These are phyloP conservation scores for Drosophila virilis DNA, from an alignment of 1,140 invertebrate genomes.

Conservation along the genomic window DNA sequence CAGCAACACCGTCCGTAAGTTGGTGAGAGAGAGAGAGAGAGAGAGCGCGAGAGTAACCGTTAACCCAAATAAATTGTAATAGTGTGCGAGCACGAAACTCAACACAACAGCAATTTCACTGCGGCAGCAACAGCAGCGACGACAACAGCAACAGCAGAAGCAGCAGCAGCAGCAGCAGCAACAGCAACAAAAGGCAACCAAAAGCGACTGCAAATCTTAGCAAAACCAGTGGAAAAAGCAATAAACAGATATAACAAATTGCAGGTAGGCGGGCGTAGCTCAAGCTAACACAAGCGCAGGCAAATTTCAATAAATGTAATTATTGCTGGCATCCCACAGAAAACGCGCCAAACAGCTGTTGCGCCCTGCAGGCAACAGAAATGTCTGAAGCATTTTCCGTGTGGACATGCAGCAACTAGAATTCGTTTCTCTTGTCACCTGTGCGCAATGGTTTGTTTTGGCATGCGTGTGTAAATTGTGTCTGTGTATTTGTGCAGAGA, in stretches of 20 bases:
- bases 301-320: constrained; percentile 27
- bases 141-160: constrained; percentile 8
- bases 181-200: constrained; percentile 19
- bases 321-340: constrained; percentile 31
- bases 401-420: constrained; percentile 9
- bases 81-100: constrained; percentile 22
- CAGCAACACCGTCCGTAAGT: constrained; percentile 18
- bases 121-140: constrained; percentile 36
- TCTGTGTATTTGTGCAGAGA: neutral
- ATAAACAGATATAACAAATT: constrained; percentile 15
- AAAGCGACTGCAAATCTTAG: constrained; percentile 12
- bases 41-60: constrained; percentile 11
- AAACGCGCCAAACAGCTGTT: constrained; percentile 66
- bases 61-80: constrained; percentile 35
- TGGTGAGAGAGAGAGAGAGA: constrained; percentile 24
- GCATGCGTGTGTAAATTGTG: neutral
- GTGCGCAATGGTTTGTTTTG: constrained; percentile 23
- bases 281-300: neutral
- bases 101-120: constrained; percentile 50
- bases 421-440: constrained; percentile 38
- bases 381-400: constrained; percentile 26
- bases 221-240: constrained; percentile 16
- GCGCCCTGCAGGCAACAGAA: constrained; percentile 48
- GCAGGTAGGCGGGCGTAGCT: constrained; percentile 16
- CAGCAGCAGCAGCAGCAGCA: constrained; percentile 13